Conservation (phyloP, 2,797 vertebrate species). For the Onychomys torridus region DNA sequence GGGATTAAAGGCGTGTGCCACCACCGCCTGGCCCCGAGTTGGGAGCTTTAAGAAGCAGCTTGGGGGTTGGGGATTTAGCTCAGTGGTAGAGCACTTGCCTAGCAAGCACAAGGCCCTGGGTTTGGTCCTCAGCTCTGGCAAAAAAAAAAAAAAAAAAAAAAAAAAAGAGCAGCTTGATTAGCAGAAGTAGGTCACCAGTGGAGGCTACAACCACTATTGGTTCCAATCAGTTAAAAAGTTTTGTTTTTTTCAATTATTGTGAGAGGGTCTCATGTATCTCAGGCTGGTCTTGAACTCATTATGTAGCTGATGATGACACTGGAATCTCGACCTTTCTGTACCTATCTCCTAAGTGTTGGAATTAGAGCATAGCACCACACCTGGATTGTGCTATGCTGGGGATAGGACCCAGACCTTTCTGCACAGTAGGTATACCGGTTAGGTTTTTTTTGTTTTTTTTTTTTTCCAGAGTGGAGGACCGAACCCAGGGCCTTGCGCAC, state of each 20-base stretch:
- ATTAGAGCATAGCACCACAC: too few species aligned
- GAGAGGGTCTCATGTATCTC: background rate
- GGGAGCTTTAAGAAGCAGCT: background rate
- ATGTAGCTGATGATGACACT: background rate
- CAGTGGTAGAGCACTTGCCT: too few species aligned
- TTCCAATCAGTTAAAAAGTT: background rate
- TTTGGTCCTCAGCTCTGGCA: too few species aligned
- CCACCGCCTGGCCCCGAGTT: too few species aligned
- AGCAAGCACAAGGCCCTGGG: too few species aligned
- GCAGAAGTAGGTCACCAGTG: background rate
- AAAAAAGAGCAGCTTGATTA: background rate
- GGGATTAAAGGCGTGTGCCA: too few species aligned
- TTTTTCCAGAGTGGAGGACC: too few species aligned
- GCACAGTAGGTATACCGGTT: background rate
- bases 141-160: too few species aligned
- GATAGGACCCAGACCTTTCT: background rate
- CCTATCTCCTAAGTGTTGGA: background rate
- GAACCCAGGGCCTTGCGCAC: too few species aligned
- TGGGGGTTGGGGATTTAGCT: too few species aligned
- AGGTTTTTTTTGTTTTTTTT: too few species aligned
- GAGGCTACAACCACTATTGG: background rate
- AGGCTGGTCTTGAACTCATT: background rate
- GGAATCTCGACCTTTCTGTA: background rate
- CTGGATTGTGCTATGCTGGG: background rate
- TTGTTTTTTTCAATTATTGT: background rate